Evolutionary conservation across 2,113 vertebrate genomes (phyloP), one percentile per base, ranked within the genome.

Genomic region (Grammomys dolichurus): DNA sequence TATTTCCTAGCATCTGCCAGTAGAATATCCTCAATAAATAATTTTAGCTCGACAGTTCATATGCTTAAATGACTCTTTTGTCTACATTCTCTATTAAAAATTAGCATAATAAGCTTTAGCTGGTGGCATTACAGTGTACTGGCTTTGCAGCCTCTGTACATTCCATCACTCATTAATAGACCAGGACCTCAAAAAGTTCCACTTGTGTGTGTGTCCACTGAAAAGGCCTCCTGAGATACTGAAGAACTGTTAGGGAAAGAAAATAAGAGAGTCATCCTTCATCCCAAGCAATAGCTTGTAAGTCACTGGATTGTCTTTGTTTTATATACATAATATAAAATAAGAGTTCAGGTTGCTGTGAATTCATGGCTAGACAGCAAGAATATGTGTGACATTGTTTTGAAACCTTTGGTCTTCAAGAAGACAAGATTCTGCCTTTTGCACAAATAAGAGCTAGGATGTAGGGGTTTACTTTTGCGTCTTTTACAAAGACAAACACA

Each of bases 21-120:
- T 63, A 75, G 91, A 95, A 90, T 31, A 0, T 91, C 89, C 56
- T 82, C 90, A 89, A 70, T 89, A 93, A 97, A 89, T 90, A 92
- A 90, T 93, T 93, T 91, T 58, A 92, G 40, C 36, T 3, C 14
- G 26, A 90, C 1, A 54, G n/a, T 77, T 77, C 43, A 69, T 78
- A 82, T 80, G 43, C 19, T 88, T 94, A 92, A 94, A 85, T 95
- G 93, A 43, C 54, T 46, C 58, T 95, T 48, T 92, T 26, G 63
- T 54, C 73, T 17, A 81, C n/a, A 96, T 84, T 96, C n/a, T 67
- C 54, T 36, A 63, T 13, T 60, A 84, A 84, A 40, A 80, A 26
- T 84, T 43, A 24, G 8, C 56, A 43, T 60, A 28, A 60, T 63
- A 63, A 84, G 78, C 22, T 93, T 86, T 54, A 78, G 11, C 75